Evolutionary conservation across 2,113 vertebrate species (phyloP), one percentile per base, ranked within the genome.

Genomic region (Saccopteryx leptura): DNA sequence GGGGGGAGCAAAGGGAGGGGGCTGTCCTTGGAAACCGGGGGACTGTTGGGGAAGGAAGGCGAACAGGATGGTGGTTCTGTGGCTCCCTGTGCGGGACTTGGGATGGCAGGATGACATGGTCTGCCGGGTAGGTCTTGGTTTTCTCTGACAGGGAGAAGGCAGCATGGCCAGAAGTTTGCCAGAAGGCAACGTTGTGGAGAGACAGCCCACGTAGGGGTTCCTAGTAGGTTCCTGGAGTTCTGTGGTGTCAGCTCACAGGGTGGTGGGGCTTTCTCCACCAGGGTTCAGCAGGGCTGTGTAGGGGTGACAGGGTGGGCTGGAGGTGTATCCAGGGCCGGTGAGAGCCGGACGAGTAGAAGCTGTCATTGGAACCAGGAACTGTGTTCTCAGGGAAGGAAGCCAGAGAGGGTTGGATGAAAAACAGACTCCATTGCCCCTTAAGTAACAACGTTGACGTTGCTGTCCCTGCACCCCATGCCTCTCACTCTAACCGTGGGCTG

Each of bases 321-420:
- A 48, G 65, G 72, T 28, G 68, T 31, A 19, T 23, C n/a, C 52
- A 19, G 58, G 66, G 63, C 28, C 18, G 56, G 39, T 0, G 24
- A 60, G 50, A 23, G 66, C 48, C 31, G 0, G 31, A 1, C 1
- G 5, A 33, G n/a, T 0, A 3, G 80, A 26, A 8, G n/a, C 13
- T 48, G 24, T 33, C 12, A 3, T 1, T 9, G 33, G 50, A 61
- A 10, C 56, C 4, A 0, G 9, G 31, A 24, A 7, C 52, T 21
- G 13, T 24, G 0, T 6, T 24, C 58, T 93, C 87, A 15, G 50
- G 33, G 60, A 26, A 58, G 50, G 50, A 31, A 48, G 58, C 61
- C 19, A 6, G 26, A 76, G 33, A 63, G 28, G 12, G 18, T 4
- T 2, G 54, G 52, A 3, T 50, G 1, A 6, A 33, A 13, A 74